Evolutionary conservation across 2,113 vertebrate genomes (phyloP).

Genomic region (Furnarius figulus): DNA sequence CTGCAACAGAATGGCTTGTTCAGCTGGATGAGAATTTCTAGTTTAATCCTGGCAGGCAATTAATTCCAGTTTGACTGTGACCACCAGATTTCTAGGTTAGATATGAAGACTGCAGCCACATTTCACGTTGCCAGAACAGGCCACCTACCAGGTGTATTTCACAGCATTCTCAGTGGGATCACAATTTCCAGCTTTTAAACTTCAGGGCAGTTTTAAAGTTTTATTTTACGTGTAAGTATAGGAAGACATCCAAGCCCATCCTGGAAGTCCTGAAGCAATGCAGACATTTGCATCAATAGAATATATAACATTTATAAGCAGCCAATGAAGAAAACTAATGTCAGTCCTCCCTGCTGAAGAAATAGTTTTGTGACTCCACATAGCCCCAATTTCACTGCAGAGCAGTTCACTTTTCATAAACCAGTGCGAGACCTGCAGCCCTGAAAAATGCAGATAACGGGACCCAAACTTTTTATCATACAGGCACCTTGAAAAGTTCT

Average conservation of each 20-base stretch:
- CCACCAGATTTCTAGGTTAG: neutral
- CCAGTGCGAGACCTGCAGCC: neutral
- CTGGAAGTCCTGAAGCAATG: neutral
- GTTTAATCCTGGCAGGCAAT: neutral
- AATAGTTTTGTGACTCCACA: neutral
- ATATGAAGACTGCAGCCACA: neutral
- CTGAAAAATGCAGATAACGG: neutral
- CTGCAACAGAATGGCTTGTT: neutral
- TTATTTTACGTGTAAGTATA: neutral
- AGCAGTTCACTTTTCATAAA: neutral
- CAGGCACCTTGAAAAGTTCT: neutral
- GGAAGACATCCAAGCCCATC: neutral
- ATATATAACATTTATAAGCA: fast-evolving
- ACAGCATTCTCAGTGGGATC: neutral
- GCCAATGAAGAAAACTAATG: neutral
- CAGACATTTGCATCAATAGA: neutral
- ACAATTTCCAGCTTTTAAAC: neutral
- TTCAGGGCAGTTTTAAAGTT: neutral
- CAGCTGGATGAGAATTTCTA: neutral
- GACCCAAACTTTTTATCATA: neutral
- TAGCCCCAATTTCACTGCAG: neutral
- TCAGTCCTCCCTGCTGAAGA: neutral
- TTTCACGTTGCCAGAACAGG: neutral
- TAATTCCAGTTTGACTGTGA: neutral
- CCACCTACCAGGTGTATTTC: neutral